A percentile compares a stretch with the other conserved stretches of the same genome.
Conservation (phyloP, 2,797 vertebrate genomes). For the Distichodus sexfasciatus region DNA sequence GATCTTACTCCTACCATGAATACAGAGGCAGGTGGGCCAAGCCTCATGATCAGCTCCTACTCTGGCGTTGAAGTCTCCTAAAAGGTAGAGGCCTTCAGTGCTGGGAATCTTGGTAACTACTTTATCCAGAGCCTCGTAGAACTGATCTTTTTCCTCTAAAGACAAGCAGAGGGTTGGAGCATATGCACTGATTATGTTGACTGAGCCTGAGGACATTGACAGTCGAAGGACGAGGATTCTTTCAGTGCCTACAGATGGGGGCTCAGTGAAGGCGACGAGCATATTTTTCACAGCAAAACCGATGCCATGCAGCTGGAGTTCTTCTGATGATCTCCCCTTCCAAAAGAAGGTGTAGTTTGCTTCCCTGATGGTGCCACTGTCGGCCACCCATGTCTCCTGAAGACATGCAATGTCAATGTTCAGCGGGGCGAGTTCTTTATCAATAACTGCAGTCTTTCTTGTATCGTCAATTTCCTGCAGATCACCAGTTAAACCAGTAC, state of each 20-base stretch:
- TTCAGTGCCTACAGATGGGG: not conserved
- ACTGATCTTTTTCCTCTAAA: slow-evolving; percentile 10
- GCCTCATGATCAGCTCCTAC: slow-evolving; percentile 11
- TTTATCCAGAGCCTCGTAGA: slow-evolving; percentile 3
- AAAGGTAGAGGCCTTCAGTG: slow-evolving; percentile 9
- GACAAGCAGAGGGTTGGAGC: not conserved
- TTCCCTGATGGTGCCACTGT: slow-evolving; percentile 12
- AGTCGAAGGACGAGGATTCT: not conserved
- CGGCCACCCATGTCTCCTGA: slow-evolving; percentile 12
- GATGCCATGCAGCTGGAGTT: slow-evolving; percentile 3
- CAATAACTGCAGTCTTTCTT: not conserved
- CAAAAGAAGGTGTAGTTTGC: slow-evolving; percentile 25
- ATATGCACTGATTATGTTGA: not conserved
- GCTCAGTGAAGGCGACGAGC: not conserved
- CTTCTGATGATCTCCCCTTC: not conserved
- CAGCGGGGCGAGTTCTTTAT: not conserved
- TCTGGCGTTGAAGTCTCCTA: slow-evolving; percentile 29
- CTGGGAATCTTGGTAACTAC: not conserved
- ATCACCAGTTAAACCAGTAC: not conserved
- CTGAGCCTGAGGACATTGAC: not conserved
- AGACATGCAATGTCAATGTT: not conserved
- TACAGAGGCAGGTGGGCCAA: slow-evolving; percentile 7
- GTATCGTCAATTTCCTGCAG: not conserved
- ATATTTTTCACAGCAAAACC: slow-evolving; percentile 17
- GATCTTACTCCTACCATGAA: not conserved